Conservation (phyloP, 2,888 invertebrate genomes). For the Actias luna region DNA sequence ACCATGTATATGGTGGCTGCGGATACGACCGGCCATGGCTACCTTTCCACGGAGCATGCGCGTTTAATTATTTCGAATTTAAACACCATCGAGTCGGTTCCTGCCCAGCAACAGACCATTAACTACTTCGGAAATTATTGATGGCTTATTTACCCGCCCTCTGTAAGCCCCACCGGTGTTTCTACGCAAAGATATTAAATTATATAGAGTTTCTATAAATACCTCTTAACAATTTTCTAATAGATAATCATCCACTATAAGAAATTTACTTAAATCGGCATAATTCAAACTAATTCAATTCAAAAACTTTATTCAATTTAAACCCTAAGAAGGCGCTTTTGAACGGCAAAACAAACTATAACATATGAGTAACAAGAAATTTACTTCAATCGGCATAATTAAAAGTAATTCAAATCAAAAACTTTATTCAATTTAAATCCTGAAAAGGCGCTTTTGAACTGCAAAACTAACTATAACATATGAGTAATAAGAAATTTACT, state of each 20-base stretch:
- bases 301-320: background rate
- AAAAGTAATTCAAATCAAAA: too few relatives aligned
- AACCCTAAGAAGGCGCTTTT: too few relatives aligned
- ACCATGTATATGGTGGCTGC: too few relatives aligned
- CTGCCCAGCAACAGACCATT: conserved; percentile 17
- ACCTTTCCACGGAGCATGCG: background rate
- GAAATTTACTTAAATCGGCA: background rate
- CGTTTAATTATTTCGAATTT: background rate
- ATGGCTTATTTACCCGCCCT: conserved; percentile 28
- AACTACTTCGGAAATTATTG: conserved; percentile 29
- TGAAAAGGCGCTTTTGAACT: too few relatives aligned
- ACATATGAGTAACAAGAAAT: too few relatives aligned
- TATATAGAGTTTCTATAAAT: background rate
- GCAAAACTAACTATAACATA: too few relatives aligned
- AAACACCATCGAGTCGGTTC: background rate
- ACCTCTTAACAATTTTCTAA: background rate
- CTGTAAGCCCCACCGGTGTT: background rate
- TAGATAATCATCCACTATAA: too few relatives aligned
- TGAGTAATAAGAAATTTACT: too few relatives aligned
- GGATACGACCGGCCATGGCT: too few relatives aligned
- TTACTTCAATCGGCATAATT: too few relatives aligned
- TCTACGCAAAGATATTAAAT: background rate
- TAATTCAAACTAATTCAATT: background rate
- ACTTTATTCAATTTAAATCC: too few relatives aligned
- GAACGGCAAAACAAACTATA: too few relatives aligned